Evolutionary conservation across 2,888 invertebrate species (phyloP).

Genomic region (Noctua comes): DNA sequence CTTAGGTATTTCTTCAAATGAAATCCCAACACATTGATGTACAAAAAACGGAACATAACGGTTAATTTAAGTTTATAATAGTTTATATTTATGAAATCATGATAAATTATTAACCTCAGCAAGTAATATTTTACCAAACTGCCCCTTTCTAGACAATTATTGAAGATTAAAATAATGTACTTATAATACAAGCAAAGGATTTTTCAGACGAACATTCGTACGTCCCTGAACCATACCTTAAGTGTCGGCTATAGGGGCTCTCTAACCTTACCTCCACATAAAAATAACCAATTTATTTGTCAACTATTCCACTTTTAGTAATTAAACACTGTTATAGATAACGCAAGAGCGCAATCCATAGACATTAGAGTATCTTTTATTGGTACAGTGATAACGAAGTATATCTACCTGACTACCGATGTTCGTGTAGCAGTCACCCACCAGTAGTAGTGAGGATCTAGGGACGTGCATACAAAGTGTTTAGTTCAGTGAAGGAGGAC

Average conservation of each 20-base stretch:
- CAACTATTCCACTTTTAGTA: constrained; percentile 70
- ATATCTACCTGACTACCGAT: constrained; percentile 78
- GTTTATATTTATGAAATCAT: not conserved
- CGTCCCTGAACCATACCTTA: not conserved
- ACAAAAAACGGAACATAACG: not conserved
- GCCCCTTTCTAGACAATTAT: not conserved
- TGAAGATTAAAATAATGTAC: not conserved
- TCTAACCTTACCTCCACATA: not conserved
- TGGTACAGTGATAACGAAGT: constrained; percentile 84
- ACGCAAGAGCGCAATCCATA: constrained; percentile 78
- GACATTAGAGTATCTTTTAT: constrained; percentile 86
- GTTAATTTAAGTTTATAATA: not conserved
- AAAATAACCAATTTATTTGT: constrained; percentile 51
- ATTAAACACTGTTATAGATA: constrained; percentile 75
- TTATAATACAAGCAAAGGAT: not conserved
- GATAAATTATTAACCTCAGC: not conserved
- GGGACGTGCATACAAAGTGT: constrained; percentile 42
- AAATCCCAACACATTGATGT: no score
- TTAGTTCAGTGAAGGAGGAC: constrained; percentile 24
- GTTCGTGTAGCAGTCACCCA: constrained; percentile 71
- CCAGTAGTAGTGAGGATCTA: constrained; percentile 63
- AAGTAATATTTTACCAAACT: no score
- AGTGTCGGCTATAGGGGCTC: no score
- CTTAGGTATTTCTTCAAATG: no score
- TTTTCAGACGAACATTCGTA: not conserved